Conservation (phyloP, 2,113 vertebrate species). For the Gasterosteus nipponicus region DNA sequence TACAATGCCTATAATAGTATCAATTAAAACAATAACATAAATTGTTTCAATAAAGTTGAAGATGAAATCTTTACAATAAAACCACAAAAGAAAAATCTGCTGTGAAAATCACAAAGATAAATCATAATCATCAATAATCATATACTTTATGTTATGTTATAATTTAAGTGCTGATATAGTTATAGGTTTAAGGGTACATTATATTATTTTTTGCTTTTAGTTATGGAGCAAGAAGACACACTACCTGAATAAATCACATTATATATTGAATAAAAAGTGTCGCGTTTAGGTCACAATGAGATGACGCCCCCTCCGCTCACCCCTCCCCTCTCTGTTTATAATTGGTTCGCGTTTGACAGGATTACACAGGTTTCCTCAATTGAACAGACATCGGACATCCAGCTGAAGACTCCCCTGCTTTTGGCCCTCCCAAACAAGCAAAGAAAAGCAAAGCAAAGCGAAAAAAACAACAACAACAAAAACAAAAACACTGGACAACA, state of each 20-base stretch:
- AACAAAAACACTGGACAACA: not conserved
- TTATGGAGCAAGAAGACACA: not conserved
- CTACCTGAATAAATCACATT: not conserved
- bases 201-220: not conserved
- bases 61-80: not conserved
- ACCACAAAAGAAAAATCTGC: too few relatives aligned
- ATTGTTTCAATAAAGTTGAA: not conserved
- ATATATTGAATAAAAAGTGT: not conserved
- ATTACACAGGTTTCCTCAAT: slow-evolving; percentile 71
- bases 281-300: slow-evolving; percentile 40
- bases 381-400: slow-evolving; percentile 46
- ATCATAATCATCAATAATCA: not conserved
- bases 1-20: not conserved
- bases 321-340: slow-evolving; percentile 42
- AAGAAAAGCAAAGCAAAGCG: not conserved
- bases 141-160: not conserved
- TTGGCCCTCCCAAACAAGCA: not conserved
- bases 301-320: not conserved
- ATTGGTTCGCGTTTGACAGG: slow-evolving; percentile 68
- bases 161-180: too few relatives aligned
- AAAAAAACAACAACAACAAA: too few relatives aligned
- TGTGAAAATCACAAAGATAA: not conserved
- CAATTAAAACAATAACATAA: not conserved
- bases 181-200: not conserved
- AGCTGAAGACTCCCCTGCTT: not conserved